Base-by-base conservation (phyloP, 2,113 vertebrate species). In the Cololabis saira region DNA sequence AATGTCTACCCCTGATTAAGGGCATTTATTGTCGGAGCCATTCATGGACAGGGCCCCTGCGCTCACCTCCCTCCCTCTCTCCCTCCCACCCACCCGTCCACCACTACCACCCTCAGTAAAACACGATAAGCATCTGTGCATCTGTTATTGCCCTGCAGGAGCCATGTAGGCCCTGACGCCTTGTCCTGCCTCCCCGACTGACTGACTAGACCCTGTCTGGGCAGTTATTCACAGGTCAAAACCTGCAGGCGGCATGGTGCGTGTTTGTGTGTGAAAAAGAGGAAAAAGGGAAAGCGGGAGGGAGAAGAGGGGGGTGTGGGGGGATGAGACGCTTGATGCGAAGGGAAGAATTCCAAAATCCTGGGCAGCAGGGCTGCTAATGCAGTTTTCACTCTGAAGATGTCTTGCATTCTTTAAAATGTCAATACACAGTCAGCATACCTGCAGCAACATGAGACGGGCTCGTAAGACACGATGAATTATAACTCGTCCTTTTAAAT, bases 171-270 rank as follows among this genome's bases (percentile, higher is more conserved):
- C 74, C 58, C 72, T 72, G 87, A 85, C 45, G 77, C 85, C 75
- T 56, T 64, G 56, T 79, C 71, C 74, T 90, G 71, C 67, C 76
- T 76, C 50, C 63, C 68, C 89, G 90, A 87, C 87, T 90, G 92
- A 86, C 87, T 91, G 92, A 87, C 85, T 83, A 92, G 87, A 85
- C 91, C 77, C 75, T 90, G 93, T 89, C 91, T 88, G 89, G 90
- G 92, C 94, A 93, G 67, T 90, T 85, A 76, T 64, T 83, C 86
- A 89, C 94, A 94, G 90, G 92, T 94, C 90, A 93, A 93, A 93
- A 93, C 93, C 93, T 95, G 92, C 88, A 93, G 91, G 87, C 87
- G 55, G 57, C 42, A 68, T 71, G 17, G 33, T 62, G 62, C 67
- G 68, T 81, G 53, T 82, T 51, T 78, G 61, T 70, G 71, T 77